A percentile compares a stretch with the other conserved stretches of the same genome.
These are phyloP conservation scores for Somateria mollissima DNA, from an alignment of 2,797 vertebrate genomes.

Conservation along the genomic window DNA sequence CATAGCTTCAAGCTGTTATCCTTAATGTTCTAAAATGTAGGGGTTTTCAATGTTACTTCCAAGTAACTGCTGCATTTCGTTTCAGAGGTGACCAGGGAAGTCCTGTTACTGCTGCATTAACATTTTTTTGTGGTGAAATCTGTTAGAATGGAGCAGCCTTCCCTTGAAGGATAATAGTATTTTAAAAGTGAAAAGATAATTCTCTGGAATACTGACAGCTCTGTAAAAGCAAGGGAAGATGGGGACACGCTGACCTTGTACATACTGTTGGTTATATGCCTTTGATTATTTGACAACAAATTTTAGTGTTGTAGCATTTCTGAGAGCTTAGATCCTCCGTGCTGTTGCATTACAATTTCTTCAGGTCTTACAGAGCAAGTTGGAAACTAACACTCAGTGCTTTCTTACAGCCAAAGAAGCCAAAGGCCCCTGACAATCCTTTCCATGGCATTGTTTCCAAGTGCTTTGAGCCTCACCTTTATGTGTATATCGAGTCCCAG, in stretches of 20 bases:
- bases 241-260: not conserved
- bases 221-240: not conserved
- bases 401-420: constrained; percentile 90
- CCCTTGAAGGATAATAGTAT: not conserved
- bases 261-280: not conserved
- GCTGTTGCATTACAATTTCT: not conserved
- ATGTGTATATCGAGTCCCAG: constrained; percentile 98
- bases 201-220: not conserved
- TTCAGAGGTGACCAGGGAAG: not conserved
- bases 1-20: not conserved
- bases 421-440: constrained; percentile 94
- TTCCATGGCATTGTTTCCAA: constrained; percentile 98
- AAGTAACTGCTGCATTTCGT: not conserved
- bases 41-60: not conserved
- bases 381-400: constrained; percentile 29
- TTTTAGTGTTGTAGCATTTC: not conserved
- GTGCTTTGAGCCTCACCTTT: constrained; percentile 98
- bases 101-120: constrained; percentile 8
- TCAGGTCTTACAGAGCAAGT: not conserved
- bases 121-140: not conserved
- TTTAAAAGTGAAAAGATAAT: not conserved
- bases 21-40: not conserved
- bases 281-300: not conserved
- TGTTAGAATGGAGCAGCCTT: not conserved
- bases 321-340: not conserved